Percentiles rank a stretch among this genome's conserved stretches.
phyloP scores from a whole-genome alignment of 2,113 vertebrate genomes.

The Propithecus coquereli region DNA sequence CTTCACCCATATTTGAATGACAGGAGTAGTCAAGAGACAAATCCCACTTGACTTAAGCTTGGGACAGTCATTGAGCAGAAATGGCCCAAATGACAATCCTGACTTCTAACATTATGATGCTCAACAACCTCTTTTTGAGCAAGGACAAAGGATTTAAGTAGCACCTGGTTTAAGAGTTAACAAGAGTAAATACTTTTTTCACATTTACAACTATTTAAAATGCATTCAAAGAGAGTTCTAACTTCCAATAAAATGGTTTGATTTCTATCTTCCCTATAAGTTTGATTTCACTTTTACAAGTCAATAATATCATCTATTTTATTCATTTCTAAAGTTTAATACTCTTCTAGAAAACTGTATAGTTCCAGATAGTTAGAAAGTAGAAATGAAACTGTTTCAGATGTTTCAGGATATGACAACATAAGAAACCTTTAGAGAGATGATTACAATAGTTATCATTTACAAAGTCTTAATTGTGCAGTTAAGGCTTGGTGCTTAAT shows the following conservation, averaged over 20 bases:
- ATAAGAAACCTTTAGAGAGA: not conserved
- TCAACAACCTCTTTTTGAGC: not conserved
- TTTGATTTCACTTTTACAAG: conserved; percentile 14
- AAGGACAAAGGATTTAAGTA: not conserved
- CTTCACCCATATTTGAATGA: not conserved
- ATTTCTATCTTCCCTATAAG: not conserved
- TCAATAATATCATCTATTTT: conserved; percentile 25
- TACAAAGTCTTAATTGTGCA: not conserved
- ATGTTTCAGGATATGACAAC: not conserved
- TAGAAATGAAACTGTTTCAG: not conserved
- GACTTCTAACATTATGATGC: not conserved
- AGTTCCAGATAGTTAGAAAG: not conserved
- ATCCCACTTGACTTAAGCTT: not conserved
- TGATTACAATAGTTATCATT: not conserved
- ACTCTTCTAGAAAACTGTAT: not conserved
- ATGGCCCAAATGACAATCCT: not conserved
- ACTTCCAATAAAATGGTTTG: not conserved
- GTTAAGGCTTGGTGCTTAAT: not conserved
- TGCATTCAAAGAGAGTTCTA: not conserved
- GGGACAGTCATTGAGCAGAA: not conserved
- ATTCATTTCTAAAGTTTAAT: not conserved
- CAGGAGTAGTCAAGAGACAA: not conserved
- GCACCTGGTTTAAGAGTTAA: not conserved
- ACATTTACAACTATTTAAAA: not conserved
- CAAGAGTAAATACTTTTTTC: not conserved